Percentiles rank a stretch among this genome's conserved stretches.
Evolutionary conservation across 1,140 invertebrate species (phyloP).

Genomic region (Heliconius hewitsoni): DNA sequence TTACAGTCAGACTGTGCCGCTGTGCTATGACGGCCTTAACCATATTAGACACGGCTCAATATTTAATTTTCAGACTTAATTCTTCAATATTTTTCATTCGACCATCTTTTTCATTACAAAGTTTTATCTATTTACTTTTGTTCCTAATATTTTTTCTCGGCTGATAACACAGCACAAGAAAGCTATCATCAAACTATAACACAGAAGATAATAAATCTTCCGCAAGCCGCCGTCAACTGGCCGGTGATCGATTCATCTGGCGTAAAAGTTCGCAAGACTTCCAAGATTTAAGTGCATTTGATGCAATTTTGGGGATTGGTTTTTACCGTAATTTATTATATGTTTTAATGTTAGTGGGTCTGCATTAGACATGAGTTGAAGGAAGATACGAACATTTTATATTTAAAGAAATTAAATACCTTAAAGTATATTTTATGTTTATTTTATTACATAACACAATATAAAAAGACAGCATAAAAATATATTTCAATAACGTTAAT

Average conservation of each 20-base stretch:
- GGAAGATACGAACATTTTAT: neutral
- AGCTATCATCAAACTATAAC: neutral
- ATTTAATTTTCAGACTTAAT: too few relatives aligned
- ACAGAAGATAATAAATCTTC: constrained; percentile 17
- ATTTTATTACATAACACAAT: too few relatives aligned
- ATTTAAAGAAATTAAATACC: neutral
- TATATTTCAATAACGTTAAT: too few relatives aligned
- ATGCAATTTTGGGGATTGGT: constrained; percentile 9
- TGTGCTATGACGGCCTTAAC: too few relatives aligned
- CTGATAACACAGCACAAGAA: neutral
- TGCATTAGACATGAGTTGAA: neutral
- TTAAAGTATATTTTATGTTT: neutral
- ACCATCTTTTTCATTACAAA: too few relatives aligned
- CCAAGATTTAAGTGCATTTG: constrained; percentile 7
- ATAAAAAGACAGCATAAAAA: too few relatives aligned
- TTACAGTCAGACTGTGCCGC: too few relatives aligned
- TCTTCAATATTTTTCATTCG: too few relatives aligned
- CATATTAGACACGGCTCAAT: too few relatives aligned
- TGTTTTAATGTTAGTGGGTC: constrained; percentile 5
- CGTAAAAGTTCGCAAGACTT: constrained; percentile 20
- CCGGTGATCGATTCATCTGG: constrained; percentile 18
- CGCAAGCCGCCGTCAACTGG: constrained; percentile 15
- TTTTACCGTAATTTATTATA: constrained; percentile 5
- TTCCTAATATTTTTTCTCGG: neutral
- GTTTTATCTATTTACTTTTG: neutral